Conservation (phyloP, 1,140 invertebrate genomes). For the Drosophila nannoptera region DNA sequence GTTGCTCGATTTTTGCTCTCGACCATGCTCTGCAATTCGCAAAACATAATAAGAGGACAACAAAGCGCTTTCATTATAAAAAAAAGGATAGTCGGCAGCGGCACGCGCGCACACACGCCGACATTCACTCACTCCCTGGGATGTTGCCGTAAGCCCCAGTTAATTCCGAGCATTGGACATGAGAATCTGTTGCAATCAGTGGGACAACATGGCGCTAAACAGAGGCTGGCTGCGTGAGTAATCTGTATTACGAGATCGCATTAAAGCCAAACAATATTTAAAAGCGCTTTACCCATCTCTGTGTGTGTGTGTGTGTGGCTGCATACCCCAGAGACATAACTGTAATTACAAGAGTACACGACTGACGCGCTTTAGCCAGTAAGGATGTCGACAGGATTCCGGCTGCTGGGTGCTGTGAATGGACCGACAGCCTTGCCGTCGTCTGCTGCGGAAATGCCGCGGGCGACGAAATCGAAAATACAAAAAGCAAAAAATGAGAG, state of each 20-base stretch:
- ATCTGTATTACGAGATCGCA: constrained; percentile 48
- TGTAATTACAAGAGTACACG: constrained; percentile 72
- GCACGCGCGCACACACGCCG: constrained; percentile 9
- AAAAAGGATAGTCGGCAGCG: constrained; percentile 16
- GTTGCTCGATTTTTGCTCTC: constrained; percentile 18
- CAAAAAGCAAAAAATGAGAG: constrained; percentile 22
- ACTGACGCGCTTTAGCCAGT: constrained; percentile 37
- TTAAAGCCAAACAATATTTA: constrained; percentile 56
- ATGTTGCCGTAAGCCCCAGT: constrained; percentile 14
- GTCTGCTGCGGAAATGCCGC: constrained; percentile 68
- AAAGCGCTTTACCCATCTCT: constrained; percentile 61
- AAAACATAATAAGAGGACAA: constrained; percentile 16
- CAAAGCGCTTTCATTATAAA: constrained; percentile 38
- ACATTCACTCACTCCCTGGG: not conserved
- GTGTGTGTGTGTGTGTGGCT: not conserved
- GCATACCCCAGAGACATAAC: constrained; percentile 74
- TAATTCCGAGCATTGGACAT: constrained; percentile 43
- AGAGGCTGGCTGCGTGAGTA: constrained; percentile 37
- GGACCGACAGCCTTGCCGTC: constrained; percentile 35
- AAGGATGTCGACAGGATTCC: constrained; percentile 4
- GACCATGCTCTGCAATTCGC: constrained; percentile 2
- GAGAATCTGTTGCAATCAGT: constrained; percentile 66
- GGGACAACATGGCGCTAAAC: constrained; percentile 36
- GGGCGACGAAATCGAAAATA: constrained; percentile 54
- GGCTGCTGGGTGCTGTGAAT: not conserved